Evolutionary conservation across 2,113 vertebrate genomes (phyloP).

Genomic region (Gila orcuttii): DNA sequence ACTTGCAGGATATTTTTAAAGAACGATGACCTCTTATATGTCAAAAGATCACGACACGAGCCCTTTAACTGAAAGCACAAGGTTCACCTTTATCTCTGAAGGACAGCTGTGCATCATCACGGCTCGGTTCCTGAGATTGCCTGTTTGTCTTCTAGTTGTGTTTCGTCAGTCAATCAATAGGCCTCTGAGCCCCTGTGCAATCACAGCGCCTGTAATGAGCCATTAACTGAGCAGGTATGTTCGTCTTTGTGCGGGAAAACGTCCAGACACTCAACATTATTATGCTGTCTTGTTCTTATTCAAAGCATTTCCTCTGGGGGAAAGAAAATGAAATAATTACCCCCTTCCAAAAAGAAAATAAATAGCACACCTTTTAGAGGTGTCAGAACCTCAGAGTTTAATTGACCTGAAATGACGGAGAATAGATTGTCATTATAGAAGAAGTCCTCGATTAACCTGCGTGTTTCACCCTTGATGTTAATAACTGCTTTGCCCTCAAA

Average conservation of each 20-base stretch:
- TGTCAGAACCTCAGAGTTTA: neutral
- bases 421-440: conserved; percentile 7
- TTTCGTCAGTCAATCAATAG: neutral
- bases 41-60: too few relatives aligned
- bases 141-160: neutral
- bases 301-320: neutral
- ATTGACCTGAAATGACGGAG: conserved; percentile 10
- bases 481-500: neutral
- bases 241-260: too few relatives aligned
- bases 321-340: conserved; percentile 38
- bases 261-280: conserved; percentile 7
- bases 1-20: too few relatives aligned
- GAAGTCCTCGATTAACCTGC: neutral
- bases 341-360: conserved; percentile 9
- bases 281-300: neutral
- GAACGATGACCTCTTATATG: too few relatives aligned
- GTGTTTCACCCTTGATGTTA: neutral
- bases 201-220: conserved; percentile 25
- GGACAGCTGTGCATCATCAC: neutral
- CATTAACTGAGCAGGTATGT: neutral
- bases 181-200: neutral
- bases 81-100: neutral
- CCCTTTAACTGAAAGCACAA: neutral
- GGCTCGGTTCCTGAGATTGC: neutral
- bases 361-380: neutral